These are phyloP conservation scores for Drosophila repletoides DNA, from an alignment of 1,140 invertebrate species.

Conservation along the genomic window DNA sequence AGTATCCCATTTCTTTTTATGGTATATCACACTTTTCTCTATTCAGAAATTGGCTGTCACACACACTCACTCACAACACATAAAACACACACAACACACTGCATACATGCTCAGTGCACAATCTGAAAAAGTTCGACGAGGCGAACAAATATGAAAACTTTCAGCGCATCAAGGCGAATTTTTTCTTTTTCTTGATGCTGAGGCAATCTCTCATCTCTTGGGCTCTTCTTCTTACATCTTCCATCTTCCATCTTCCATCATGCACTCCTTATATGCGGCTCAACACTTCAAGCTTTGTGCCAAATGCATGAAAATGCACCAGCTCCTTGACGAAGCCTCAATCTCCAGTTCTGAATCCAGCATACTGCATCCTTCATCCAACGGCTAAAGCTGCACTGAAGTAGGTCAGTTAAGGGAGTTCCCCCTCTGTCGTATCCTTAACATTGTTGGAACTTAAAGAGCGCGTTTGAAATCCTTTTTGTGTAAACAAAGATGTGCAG, in stretches of 20 bases:
- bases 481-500: conserved; percentile 65
- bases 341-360: conserved; percentile 9
- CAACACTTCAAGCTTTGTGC: conserved; percentile 67
- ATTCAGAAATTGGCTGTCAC: conserved; percentile 59
- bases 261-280: conserved; percentile 49
- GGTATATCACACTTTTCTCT: conserved; percentile 38
- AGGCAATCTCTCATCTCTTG: conserved; percentile 54
- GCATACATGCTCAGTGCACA: background rate
- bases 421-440: background rate
- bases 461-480: conserved; percentile 67
- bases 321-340: conserved; percentile 63
- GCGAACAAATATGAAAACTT: conserved; percentile 68
- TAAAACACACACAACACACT: background rate
- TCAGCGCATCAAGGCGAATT: conserved; percentile 56
- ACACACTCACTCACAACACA: conserved; percentile 10
- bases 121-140: conserved; percentile 63
- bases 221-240: conserved; percentile 9
- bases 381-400: conserved; percentile 43
- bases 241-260: conserved; percentile 22
- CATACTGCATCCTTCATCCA: conserved; percentile 1
- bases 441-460: conserved; percentile 62
- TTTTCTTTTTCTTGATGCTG: conserved; percentile 45
- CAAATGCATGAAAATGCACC: conserved; percentile 78
- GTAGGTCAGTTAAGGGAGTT: conserved; percentile 68
- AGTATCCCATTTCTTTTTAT: conserved; percentile 69